Conservation (phyloP, 2,888 invertebrate genomes). For the Monoplex corrugatus region DNA sequence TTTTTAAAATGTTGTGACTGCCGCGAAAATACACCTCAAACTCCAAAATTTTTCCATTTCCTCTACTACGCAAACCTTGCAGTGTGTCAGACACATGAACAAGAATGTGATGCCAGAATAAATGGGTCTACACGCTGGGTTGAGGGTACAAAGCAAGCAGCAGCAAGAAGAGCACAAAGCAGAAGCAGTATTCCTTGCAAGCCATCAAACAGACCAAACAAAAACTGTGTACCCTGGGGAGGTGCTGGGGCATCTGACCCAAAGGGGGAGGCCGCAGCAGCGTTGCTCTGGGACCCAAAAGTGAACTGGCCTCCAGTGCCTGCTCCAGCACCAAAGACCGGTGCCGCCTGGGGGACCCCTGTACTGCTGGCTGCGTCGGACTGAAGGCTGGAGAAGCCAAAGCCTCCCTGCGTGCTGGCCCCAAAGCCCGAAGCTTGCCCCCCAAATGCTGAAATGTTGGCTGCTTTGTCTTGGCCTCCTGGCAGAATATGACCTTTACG, state of each 20-base stretch:
- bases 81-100: too few relatives aligned
- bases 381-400: constrained; percentile 22
- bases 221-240: background rate
- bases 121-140: too few relatives aligned
- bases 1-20: too few relatives aligned
- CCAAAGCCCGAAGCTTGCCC: constrained; percentile 6
- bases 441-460: background rate
- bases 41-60: too few relatives aligned
- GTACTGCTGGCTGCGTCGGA: constrained; percentile 30
- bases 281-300: constrained; percentile 39
- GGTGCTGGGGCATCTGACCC: background rate
- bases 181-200: background rate
- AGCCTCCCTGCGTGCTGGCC: background rate
- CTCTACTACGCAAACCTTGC: too few relatives aligned
- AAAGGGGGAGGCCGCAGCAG: constrained; percentile 39
- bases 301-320: constrained; percentile 30
- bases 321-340: constrained; percentile 15
- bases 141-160: too few relatives aligned
- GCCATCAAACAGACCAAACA: too few relatives aligned
- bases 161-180: background rate
- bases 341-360: background rate
- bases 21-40: too few relatives aligned
- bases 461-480: background rate
- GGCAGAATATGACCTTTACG: background rate
- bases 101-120: too few relatives aligned